Evolutionary conservation across 2,888 invertebrate genomes (phyloP).

Genomic region (Pteria penguin): DNA sequence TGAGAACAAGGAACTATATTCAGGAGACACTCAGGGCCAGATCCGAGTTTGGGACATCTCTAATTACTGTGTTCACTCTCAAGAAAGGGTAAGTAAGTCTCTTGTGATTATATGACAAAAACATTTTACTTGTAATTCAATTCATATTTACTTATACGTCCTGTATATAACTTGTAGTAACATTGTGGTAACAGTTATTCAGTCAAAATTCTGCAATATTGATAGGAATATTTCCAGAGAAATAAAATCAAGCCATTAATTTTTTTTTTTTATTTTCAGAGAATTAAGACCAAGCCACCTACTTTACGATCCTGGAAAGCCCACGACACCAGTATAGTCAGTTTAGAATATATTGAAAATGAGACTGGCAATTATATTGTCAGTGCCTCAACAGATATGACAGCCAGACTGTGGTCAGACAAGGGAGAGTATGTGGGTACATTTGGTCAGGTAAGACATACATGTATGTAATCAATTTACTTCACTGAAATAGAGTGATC

Average conservation of each 20-base stretch:
- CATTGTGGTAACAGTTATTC: too few relatives aligned
- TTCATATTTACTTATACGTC: too few relatives aligned
- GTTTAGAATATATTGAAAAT: slow-evolving; percentile 75
- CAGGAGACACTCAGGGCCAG: slow-evolving; percentile 77
- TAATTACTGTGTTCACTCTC: slow-evolving; percentile 69
- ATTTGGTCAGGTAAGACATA: slow-evolving; percentile 78
- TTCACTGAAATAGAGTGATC: neutral
- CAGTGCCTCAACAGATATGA: slow-evolving; percentile 77
- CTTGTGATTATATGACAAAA: neutral
- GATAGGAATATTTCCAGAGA: too few relatives aligned
- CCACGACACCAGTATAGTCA: slow-evolving; percentile 77
- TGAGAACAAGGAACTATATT: slow-evolving; percentile 69
- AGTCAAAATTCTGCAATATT: too few relatives aligned
- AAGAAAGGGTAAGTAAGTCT: slow-evolving; percentile 50
- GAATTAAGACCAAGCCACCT: slow-evolving; percentile 65
- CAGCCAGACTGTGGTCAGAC: slow-evolving; percentile 76
- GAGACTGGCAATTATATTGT: slow-evolving; percentile 71
- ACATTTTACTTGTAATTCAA: neutral
- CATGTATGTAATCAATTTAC: neutral
- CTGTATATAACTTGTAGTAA: too few relatives aligned
- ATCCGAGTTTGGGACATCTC: slow-evolving; percentile 75
- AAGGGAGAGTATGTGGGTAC: slow-evolving; percentile 76
- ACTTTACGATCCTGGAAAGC: slow-evolving; percentile 70
- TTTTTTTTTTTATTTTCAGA: slow-evolving; percentile 57
- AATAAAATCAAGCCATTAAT: too few relatives aligned